Evolutionary conservation across 37 sponge, comb jelly and placozoan genomes (phyloP), one percentile per base, ranked within the genome.

Genomic region (Haliclona indistincta): DNA sequence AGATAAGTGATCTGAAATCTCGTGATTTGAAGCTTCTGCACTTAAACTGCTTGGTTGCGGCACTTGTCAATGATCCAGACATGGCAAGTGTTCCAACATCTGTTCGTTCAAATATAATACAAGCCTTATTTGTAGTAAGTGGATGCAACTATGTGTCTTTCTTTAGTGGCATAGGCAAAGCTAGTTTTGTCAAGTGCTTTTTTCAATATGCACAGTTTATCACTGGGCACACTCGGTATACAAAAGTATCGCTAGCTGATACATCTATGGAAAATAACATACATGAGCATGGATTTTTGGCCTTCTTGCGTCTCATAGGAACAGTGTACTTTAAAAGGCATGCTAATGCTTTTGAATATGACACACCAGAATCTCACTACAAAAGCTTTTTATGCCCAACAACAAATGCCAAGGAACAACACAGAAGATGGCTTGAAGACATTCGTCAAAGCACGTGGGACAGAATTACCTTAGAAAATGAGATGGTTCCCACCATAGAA

Each of bases 131-230:
- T 47, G 52, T 70, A 15, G 19, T 8, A 11, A 35, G 56, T 22
- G 74, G 74, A 6, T 73, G 74, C 32, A 56, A 73, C 53, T 73
- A 73, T 23, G 13, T 73, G 13, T n/a, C n/a, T n/a, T n/a, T n/a
- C n/a, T 73, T 55, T 20, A 56, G 74, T 73, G 22, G 23, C 20
- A 54, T 73, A 34, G 74, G 74, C 38, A 73, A 73, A 35, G 61
- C 71, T 13, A 70, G 43, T 4, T 70, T 70, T 49, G 7, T 70
- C 8, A 70, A n/a, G 35, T 17, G 5, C 10, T 45, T 70, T 15
- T 49, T 45, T 8, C 71, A 70, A n/a, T 70, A 70, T 70, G 54
- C 71, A 25, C 11, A n/a, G 3, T 70, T 70, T 28, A 70, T 70
- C 8, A 70, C 71, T 8, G 51, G 53, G 19, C 32, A 28, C n/a